Evolutionary conservation across 2,113 vertebrate species (phyloP).

Genomic region (Chinchilla lanigera): DNA sequence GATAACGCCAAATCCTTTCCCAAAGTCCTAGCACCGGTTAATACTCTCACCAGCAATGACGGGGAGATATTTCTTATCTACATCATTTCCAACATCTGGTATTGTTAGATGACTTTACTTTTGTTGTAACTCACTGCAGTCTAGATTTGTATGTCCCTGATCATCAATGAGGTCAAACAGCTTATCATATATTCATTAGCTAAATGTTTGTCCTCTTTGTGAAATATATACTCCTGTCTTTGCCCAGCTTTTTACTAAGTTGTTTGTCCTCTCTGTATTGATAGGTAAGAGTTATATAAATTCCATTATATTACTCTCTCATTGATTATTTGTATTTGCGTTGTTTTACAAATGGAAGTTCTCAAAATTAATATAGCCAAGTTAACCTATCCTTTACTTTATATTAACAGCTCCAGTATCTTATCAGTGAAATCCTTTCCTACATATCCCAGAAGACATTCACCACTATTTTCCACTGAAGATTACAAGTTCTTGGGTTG

Average conservation of each 20-base stretch:
- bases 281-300: background rate
- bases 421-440: constrained; percentile 25
- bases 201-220: background rate
- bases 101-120: background rate
- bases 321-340: background rate
- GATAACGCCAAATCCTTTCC: background rate
- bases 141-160: background rate
- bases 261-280: background rate
- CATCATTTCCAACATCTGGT: background rate
- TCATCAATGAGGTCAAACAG: background rate
- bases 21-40: background rate
- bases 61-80: background rate
- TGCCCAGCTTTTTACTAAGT: background rate
- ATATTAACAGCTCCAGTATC: background rate
- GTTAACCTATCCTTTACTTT: background rate
- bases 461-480: background rate
- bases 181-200: background rate
- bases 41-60: background rate
- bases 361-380: background rate
- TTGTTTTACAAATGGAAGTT: background rate
- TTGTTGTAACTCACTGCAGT: background rate
- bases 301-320: constrained; percentile 1
- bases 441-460: background rate
- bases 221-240: background rate
- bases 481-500: background rate